Base-by-base conservation (phyloP, 1,140 invertebrate genomes). In the Hypsibius dujardini region DNA sequence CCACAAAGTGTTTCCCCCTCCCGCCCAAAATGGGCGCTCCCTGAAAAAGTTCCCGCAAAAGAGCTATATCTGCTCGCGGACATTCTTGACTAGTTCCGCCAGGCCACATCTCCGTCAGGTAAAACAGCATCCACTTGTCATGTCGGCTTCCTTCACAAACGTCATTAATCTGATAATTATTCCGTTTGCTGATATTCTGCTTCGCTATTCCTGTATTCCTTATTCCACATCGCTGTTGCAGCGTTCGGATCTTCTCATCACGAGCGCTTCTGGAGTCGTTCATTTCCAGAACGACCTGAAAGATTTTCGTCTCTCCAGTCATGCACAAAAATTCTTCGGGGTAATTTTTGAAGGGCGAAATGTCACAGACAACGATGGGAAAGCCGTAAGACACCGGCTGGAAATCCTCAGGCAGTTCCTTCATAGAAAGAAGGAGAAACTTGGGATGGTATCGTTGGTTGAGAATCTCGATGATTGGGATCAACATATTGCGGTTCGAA, bases 361-460 rank as follows among this genome's bases (percentile, higher is more conserved):
- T 56, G n/a, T 56, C 50, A 56, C 50, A 56, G 50, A 56, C 50
- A n/a, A 56, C 50, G n/a, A n/a, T 56, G 50, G 50, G 50, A n/a
- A 56, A 56, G 50, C n/a, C 50, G 50, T 56, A 56, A n/a, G 7
- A 12, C 7, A 56, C n/a, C n/a, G 50, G 50, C n/a, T 56, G 7
- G 50, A 56, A 56, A 7, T n/a, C n/a, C 7, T 7, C 50, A 7
- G 50, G 50, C 50, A 56, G 7, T 56, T 56, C 50, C n/a, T 56
- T n/a, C 7, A 56, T n/a, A 56, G 50, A 7, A 12, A n/a, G 50
- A n/a, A n/a, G 7, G 50, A n/a, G 7, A 12, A n/a, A 56, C 7
- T n/a, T n/a, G 50, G 50, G 50, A n/a, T n/a, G 50, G 50, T 56
- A n/a, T 56, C 50, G 7, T 56, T 12, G 7, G 50, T 7, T 12